These are phyloP conservation scores for Virgularia gustaviana DNA, from an alignment of 92 coral and sea anemone genomes.

Conservation along the genomic window DNA sequence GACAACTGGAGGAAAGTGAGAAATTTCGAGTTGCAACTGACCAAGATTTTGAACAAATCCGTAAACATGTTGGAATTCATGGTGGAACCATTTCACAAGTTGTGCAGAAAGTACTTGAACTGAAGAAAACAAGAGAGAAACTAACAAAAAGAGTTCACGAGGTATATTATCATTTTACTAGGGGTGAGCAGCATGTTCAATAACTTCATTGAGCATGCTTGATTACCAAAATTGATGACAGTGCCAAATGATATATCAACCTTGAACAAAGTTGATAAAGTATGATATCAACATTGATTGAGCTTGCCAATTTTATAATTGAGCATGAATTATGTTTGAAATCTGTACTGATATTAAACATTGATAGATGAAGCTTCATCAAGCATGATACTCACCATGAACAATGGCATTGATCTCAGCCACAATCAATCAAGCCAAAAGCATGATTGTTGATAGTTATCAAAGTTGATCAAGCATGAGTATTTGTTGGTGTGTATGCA, in stretches of 20 bases:
- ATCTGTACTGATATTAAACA: too few relatives aligned
- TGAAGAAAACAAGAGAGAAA: slow-evolving; percentile 65
- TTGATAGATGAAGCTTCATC: too few relatives aligned
- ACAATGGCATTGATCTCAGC: too few relatives aligned
- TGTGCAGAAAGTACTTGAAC: slow-evolving; percentile 64
- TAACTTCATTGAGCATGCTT: background rate
- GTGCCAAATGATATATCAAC: background rate
- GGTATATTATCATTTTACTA: slow-evolving; percentile 49
- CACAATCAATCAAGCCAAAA: too few relatives aligned
- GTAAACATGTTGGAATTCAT: slow-evolving; percentile 57
- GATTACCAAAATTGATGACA: background rate
- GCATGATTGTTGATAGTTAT: background rate
- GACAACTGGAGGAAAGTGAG: slow-evolving; percentile 59
- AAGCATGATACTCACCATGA: too few relatives aligned
- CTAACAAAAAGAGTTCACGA: slow-evolving; percentile 70
- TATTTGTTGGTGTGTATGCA: background rate
- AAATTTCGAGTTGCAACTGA: slow-evolving; percentile 61
- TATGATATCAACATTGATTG: too few relatives aligned
- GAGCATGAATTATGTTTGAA: too few relatives aligned
- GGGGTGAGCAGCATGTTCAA: background rate
- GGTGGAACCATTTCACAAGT: slow-evolving; percentile 54
- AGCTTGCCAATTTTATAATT: too few relatives aligned
- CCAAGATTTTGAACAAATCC: slow-evolving; percentile 58
- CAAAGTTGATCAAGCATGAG: background rate
- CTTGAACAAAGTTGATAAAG: too few relatives aligned